phyloP scores from a whole-genome alignment of 1,140 invertebrate species.

The Metaphire vulgaris region DNA sequence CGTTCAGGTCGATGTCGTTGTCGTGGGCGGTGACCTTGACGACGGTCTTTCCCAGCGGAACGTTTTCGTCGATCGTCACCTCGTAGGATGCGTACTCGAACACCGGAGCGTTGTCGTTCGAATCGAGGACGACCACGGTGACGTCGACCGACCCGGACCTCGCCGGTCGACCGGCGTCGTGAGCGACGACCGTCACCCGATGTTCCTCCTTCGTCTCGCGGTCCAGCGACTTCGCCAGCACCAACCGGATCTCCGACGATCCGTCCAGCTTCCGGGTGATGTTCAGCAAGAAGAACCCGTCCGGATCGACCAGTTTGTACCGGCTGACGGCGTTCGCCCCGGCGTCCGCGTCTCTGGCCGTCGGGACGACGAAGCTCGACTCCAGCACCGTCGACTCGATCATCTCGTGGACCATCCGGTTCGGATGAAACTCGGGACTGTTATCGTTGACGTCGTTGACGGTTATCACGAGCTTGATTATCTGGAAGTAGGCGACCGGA shows the following conservation, averaged over 20 bases:
- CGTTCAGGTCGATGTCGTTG: constrained; percentile 86
- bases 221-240: constrained; percentile 23
- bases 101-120: constrained; percentile 77
- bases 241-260: constrained; percentile 3
- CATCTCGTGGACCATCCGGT: neutral
- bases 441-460: constrained; percentile 29
- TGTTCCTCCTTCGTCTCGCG: constrained; percentile 20
- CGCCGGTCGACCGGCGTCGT: constrained; percentile 25
- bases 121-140: constrained; percentile 55
- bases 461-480: constrained; percentile 22
- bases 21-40: constrained; percentile 62
- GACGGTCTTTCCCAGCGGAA: constrained; percentile 35
- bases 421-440: constrained; percentile 14
- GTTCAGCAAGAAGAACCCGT: constrained; percentile 4
- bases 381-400: constrained; percentile 18
- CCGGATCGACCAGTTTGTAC: constrained; percentile 15
- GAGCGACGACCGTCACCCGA: constrained; percentile 20
- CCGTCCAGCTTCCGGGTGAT: constrained; percentile 23
- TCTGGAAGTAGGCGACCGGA: constrained; percentile 20
- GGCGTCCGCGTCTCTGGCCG: constrained; percentile 21
- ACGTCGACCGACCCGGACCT: constrained; percentile 23
- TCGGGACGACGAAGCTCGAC: constrained; percentile 8
- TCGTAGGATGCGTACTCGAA: constrained; percentile 64
- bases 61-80: constrained; percentile 66
- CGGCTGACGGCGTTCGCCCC: constrained; percentile 1